Evolutionary conservation across 2,797 vertebrate species (phyloP).

Genomic region (Labroides dimidiatus): DNA sequence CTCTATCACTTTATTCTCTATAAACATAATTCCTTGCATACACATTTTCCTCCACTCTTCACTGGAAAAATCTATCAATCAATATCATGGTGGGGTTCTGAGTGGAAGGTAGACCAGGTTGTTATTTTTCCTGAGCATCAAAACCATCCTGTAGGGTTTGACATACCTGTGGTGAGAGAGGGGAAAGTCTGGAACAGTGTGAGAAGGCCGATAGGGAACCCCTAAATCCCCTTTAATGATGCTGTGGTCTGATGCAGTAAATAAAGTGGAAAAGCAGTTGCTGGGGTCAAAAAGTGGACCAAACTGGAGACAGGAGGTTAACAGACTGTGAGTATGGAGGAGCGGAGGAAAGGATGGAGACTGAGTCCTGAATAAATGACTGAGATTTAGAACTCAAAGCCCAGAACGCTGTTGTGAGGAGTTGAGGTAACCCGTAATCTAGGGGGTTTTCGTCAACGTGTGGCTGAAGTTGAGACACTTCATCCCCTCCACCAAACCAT

Average conservation of each 20-base stretch:
- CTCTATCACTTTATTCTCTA: constrained; percentile 22
- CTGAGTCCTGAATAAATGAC: constrained; percentile 52
- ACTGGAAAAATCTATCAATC: constrained; percentile 64
- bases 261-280: constrained; percentile 77
- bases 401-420: constrained; percentile 24
- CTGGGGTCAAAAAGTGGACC: constrained; percentile 59
- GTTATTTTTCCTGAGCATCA: constrained; percentile 50
- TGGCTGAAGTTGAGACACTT: constrained; percentile 21
- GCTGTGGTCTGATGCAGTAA: constrained; percentile 74
- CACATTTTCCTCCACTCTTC: constrained; percentile 29
- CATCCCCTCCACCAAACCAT: constrained; percentile 17
- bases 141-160: constrained; percentile 63
- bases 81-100: constrained; percentile 35
- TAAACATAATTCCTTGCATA: constrained; percentile 45
- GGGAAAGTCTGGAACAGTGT: constrained; percentile 58
- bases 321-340: constrained; percentile 42
- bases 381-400: constrained; percentile 34
- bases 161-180: constrained; percentile 69
- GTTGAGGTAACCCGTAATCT: constrained; percentile 60
- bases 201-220: constrained; percentile 50
- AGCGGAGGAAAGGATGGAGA: constrained; percentile 17
- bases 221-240: constrained; percentile 66
- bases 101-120: constrained; percentile 60
- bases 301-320: constrained; percentile 39
- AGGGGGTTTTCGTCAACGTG: constrained; percentile 46